phyloP scores from a whole-genome alignment of 92 coral and sea anemone genomes.

The Zoanthus sociatus region DNA sequence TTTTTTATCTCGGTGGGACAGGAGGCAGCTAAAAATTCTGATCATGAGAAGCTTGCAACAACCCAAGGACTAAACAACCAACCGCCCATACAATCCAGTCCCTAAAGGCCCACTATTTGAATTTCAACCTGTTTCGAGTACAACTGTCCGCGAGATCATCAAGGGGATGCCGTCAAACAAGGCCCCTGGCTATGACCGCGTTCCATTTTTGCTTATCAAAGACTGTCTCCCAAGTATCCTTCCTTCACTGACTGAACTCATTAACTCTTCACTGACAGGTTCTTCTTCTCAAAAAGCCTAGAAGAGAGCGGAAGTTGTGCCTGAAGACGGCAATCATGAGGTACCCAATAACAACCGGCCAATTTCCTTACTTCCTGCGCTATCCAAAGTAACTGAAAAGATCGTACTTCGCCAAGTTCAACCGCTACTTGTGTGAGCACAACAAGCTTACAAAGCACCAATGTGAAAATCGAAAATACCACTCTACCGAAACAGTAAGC shows the following conservation, averaged over 20 bases:
- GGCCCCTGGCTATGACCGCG: slow-evolving; percentile 53
- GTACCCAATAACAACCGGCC: slow-evolving; percentile 44
- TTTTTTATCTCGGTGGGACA: slow-evolving; percentile 45
- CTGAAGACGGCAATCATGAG: slow-evolving; percentile 51
- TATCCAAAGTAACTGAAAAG: slow-evolving; percentile 29
- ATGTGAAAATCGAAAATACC: not conserved
- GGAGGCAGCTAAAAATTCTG: slow-evolving; percentile 44
- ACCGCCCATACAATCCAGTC: slow-evolving; percentile 2
- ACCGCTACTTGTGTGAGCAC: slow-evolving; percentile 34
- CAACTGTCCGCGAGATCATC: slow-evolving; percentile 35
- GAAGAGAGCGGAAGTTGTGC: slow-evolving; percentile 54
- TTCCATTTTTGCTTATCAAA: slow-evolving; percentile 36
- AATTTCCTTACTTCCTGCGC: slow-evolving; percentile 36
- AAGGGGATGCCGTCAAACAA: slow-evolving; percentile 48
- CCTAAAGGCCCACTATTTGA: slow-evolving; percentile 35
- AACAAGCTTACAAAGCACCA: slow-evolving; percentile 30
- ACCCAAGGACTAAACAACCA: slow-evolving; percentile 42
- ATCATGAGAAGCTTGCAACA: slow-evolving; percentile 27
- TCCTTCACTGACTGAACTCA: slow-evolving; percentile 31
- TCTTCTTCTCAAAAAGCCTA: slow-evolving; percentile 39
- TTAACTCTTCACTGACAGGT: slow-evolving; percentile 36
- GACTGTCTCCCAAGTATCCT: slow-evolving; percentile 43
- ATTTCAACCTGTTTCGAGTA: slow-evolving; percentile 29
- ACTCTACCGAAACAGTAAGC: not conserved
- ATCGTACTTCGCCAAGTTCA: slow-evolving; percentile 28